These are phyloP conservation scores for Acanthornis magna DNA, from an alignment of 2,797 vertebrate genomes.

Conservation along the genomic window DNA sequence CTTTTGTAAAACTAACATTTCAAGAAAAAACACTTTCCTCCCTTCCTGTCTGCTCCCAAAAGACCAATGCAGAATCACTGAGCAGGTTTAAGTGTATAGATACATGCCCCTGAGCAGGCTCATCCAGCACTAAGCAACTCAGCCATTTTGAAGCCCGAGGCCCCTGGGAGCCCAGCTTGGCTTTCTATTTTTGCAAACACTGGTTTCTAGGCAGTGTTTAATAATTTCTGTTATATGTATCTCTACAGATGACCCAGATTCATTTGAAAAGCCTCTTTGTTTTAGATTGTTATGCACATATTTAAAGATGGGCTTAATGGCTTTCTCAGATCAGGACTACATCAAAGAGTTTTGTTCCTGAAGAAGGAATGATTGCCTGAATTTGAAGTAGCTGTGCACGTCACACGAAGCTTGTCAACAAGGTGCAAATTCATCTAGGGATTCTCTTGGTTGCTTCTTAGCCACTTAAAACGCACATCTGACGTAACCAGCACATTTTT, in stretches of 20 bases:
- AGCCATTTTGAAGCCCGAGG: constrained; percentile 12
- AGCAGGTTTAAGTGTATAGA: not conserved
- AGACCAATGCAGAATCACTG: not conserved
- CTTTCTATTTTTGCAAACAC: not conserved
- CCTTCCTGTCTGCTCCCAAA: not conserved
- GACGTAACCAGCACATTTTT: not conserved
- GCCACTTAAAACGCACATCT: not conserved
- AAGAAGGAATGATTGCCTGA: not conserved
- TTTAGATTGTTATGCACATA: constrained; percentile 41
- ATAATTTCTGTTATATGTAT: constrained; percentile 18
- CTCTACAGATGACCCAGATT: constrained; percentile 43
- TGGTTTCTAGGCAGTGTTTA: constrained; percentile 4
- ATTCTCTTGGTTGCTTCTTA: constrained; percentile 24
- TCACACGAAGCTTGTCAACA: constrained; percentile 2
- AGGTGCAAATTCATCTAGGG: not conserved
- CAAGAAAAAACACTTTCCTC: not conserved
- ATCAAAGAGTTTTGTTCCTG: constrained; percentile 20
- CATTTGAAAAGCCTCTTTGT: constrained; percentile 28
- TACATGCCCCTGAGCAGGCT: not conserved
- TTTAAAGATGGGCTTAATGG: constrained; percentile 28
- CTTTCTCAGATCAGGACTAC: constrained; percentile 23
- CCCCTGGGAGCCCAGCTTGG: not conserved
- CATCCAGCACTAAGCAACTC: not conserved
- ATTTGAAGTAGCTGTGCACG: not conserved
- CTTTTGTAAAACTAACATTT: not conserved